phyloP scores from a whole-genome alignment of 2,888 invertebrate species.

The Proisotoma minuta region DNA sequence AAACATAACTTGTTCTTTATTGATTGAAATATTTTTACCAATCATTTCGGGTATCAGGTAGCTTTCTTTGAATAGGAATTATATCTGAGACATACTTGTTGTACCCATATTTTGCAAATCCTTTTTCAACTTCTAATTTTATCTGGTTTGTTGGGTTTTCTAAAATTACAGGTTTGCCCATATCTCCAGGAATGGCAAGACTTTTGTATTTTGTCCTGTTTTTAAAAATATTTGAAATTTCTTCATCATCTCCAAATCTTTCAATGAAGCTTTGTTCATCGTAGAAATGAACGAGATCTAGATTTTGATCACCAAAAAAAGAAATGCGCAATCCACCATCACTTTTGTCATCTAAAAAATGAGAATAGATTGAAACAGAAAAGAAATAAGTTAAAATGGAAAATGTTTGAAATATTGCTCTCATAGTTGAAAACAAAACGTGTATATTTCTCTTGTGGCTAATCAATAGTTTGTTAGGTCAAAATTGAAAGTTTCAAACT shows the following conservation, averaged over 20 bases:
- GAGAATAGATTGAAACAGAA: no score
- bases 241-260: background rate
- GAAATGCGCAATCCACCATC: background rate
- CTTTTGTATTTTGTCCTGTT: background rate
- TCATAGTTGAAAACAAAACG: no score
- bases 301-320: background rate
- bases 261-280: background rate
- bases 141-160: slow-evolving; percentile 78
- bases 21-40: slow-evolving; percentile 59
- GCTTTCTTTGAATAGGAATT: slow-evolving; percentile 84
- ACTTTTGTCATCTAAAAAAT: no score
- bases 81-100: slow-evolving; percentile 97
- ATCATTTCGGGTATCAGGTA: slow-evolving; percentile 91
- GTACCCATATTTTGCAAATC: slow-evolving; percentile 96
- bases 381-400: no score
- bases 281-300: background rate
- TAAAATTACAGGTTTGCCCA: slow-evolving; percentile 82
- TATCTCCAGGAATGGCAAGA: slow-evolving; percentile 61
- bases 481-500: no score
- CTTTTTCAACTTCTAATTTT: slow-evolving; percentile 82
- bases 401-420: no score
- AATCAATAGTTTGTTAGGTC: no score
- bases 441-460: no score
- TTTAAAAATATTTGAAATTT: background rate
- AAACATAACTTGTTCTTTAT: background rate